Base-by-base conservation (phyloP, 1,140 invertebrate species). In the Atta colombica region DNA sequence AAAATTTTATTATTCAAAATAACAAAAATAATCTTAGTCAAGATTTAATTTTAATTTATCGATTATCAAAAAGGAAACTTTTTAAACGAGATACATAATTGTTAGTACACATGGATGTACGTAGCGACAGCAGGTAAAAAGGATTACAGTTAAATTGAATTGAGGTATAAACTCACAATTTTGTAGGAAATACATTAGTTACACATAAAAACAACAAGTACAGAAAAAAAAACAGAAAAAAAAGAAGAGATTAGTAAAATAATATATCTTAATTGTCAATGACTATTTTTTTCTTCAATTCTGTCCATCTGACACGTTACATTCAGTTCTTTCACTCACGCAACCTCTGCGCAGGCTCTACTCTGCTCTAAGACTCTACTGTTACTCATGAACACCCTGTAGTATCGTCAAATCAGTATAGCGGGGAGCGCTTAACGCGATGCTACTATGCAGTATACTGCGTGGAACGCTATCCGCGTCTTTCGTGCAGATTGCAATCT, bases 391-490 rank as follows among this genome's bases (percentile, higher is more conserved):
- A 84, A 63, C 69, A 84, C 25, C 55, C 69, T 28, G 12, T 84
- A 21, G 69, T 28, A 49, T 49, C 18, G 80, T 31, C 25, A 55
- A 84, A 49, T 84, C 69, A 84, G 80, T 84, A 84, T 61, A 92
- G 90, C 89, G 84, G 88, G 82, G 90, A 88, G 87, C 92, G 93
- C 69, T 90, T 74, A n/a, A 60, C 93, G 93, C 91, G 91, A 94
- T 94, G 94, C 91, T 91, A 88, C 85, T 91, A 86, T 92, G 92
- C 91, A 84, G 90, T 87, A 85, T 91, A 86, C 51, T 91, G 45
- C 75, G 88, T 88, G 89, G 85, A 71, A 88, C 31, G 80, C 72
- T 92, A 39, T 88, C 84, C 72, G 63, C 89, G 81, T 88, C 89
- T 39, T 78, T 91, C 71, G 82, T 89, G 49, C 89, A 90, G 82